Evolutionary conservation across 2,888 invertebrate genomes (phyloP).

Genomic region (Halocaridina rubra): DNA sequence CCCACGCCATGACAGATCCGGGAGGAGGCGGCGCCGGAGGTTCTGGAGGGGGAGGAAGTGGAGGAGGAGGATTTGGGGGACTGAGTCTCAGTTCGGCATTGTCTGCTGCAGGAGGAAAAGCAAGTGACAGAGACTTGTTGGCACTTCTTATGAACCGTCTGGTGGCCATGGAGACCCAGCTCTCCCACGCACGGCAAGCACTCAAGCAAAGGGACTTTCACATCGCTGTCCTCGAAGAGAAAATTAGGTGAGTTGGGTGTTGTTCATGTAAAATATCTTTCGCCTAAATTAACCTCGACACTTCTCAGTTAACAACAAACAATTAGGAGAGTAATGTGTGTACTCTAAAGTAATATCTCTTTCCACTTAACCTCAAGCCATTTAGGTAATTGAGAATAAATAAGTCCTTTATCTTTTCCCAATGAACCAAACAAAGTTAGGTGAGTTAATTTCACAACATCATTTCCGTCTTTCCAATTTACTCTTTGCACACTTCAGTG

Average conservation of each 20-base stretch:
- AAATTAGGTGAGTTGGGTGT: constrained; percentile 39
- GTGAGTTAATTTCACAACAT: too few relatives aligned
- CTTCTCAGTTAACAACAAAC: too few relatives aligned
- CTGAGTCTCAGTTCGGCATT: background rate
- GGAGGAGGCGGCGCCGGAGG: constrained; percentile 11
- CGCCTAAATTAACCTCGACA: too few relatives aligned
- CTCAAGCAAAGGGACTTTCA: constrained; percentile 57
- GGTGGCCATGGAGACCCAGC: constrained; percentile 51
- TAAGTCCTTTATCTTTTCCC: too few relatives aligned
- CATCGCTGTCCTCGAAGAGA: constrained; percentile 60
- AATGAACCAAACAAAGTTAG: too few relatives aligned
- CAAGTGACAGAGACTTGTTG: constrained; percentile 43
- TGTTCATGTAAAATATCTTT: too few relatives aligned
- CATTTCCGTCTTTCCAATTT: too few relatives aligned
- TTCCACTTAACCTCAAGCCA: too few relatives aligned
- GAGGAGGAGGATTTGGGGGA: background rate
- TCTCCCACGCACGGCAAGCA: constrained; percentile 54
- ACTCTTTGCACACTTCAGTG: too few relatives aligned
- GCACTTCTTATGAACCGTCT: constrained; percentile 44
- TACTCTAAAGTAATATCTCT: too few relatives aligned
- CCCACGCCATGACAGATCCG: background rate
- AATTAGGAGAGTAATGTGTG: too few relatives aligned
- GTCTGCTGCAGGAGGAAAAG: background rate
- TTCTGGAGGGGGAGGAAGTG: background rate
- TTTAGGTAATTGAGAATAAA: too few relatives aligned